Conservation (phyloP, 2,797 vertebrate species). For the Threskiornis aethiopicus region DNA sequence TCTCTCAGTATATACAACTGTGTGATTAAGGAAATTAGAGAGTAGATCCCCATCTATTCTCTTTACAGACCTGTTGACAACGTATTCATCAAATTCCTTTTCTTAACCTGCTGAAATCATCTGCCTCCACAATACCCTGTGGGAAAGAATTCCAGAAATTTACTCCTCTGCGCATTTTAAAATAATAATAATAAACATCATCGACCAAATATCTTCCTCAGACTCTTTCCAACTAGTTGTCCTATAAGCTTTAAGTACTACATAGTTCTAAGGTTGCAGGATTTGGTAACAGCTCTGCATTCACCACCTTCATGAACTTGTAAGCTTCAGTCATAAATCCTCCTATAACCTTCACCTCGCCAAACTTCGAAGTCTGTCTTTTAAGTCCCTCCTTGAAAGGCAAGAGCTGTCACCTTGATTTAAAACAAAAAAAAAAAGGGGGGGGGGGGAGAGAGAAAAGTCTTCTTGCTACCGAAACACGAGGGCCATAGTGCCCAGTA, state of each 20-base stretch:
- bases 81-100: background rate
- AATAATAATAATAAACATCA: background rate
- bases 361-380: background rate
- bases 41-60: background rate
- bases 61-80: background rate
- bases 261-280: background rate
- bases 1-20: background rate
- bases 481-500: rapidly evolving
- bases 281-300: background rate
- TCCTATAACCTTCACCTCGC: background rate
- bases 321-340: background rate
- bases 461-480: background rate
- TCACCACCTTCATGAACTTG: background rate
- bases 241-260: background rate
- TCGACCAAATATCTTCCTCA: background rate
- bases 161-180: background rate
- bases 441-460: too few relatives aligned
- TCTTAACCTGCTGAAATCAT: background rate
- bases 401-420: background rate
- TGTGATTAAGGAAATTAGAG: background rate
- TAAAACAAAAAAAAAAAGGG: background rate
- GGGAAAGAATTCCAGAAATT: background rate
- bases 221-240: background rate
- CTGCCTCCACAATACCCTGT: background rate
- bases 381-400: background rate